Conservation (phyloP, 1,140 invertebrate species). For the Polyergus mexicanus region DNA sequence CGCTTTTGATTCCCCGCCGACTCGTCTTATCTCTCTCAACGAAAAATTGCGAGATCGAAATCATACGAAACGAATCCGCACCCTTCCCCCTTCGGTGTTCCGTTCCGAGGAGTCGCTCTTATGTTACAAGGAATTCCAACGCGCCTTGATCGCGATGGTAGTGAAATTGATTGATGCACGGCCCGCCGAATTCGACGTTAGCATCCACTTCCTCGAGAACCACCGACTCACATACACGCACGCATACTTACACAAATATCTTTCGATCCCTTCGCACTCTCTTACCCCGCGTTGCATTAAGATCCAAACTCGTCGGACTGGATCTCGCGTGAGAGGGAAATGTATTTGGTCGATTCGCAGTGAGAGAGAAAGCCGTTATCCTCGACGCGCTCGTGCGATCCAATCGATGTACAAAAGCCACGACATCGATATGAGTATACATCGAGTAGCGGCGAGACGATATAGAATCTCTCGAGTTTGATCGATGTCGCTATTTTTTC, state of each 20-base stretch:
- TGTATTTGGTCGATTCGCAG: conserved; percentile 70
- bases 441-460: conserved; percentile 52
- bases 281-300: conserved; percentile 67
- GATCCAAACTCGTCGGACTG: conserved; percentile 70
- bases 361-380: conserved; percentile 69
- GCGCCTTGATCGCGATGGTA: conserved; percentile 62
- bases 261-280: conserved; percentile 45
- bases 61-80: conserved; percentile 44
- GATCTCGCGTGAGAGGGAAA: conserved; percentile 70
- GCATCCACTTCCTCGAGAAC: conserved; percentile 20
- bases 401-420: conserved; percentile 68
- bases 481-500: conserved; percentile 22
- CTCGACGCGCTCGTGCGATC: conserved; percentile 29
- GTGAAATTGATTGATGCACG: conserved; percentile 79
- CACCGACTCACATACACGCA: background rate
- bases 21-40: conserved; percentile 43
- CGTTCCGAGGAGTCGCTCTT: conserved; percentile 37
- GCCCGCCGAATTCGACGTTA: conserved; percentile 68
- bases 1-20: background rate
- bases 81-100: background rate
- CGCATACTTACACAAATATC: background rate
- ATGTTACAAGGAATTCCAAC: conserved; percentile 64
- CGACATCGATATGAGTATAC: conserved; percentile 60
- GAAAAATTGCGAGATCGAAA: conserved; percentile 63
- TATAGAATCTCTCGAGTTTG: conserved; percentile 46